These are phyloP conservation scores for Diploptera punctata DNA, from an alignment of 2,888 invertebrate genomes.

Conservation along the genomic window DNA sequence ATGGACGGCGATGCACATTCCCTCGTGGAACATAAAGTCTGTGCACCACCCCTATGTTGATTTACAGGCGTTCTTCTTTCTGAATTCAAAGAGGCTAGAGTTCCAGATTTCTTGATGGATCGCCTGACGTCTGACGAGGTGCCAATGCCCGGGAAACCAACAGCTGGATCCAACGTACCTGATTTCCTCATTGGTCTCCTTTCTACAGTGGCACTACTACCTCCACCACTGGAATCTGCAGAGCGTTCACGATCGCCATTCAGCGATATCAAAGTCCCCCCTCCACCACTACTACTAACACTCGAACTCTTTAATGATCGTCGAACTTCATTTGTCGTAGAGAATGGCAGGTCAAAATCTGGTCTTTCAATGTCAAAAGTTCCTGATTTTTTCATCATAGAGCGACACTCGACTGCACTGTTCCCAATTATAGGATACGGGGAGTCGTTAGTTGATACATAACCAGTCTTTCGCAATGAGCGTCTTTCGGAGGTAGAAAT, in stretches of 20 bases:
- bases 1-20: slow-evolving; percentile 62
- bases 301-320: slow-evolving; percentile 61
- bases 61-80: slow-evolving; percentile 32
- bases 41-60: slow-evolving; percentile 36
- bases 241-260: slow-evolving; percentile 46
- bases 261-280: slow-evolving; percentile 60
- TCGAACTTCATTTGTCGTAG: slow-evolving; percentile 52
- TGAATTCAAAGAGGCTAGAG: slow-evolving; percentile 33
- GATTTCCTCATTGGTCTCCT: slow-evolving; percentile 37
- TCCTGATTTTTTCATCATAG: slow-evolving; percentile 35
- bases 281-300: slow-evolving; percentile 5
- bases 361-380: slow-evolving; percentile 50
- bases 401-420: slow-evolving; percentile 27
- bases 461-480: slow-evolving; percentile 38
- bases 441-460: slow-evolving; percentile 30
- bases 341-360: slow-evolving; percentile 55
- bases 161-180: slow-evolving; percentile 39
- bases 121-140: slow-evolving; percentile 15
- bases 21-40: slow-evolving; percentile 37
- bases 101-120: slow-evolving; percentile 37
- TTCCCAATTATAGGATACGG: slow-evolving; percentile 28
- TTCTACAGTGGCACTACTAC: slow-evolving; percentile 59
- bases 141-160: slow-evolving; percentile 11
- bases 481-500: slow-evolving; percentile 40
- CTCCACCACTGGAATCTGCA: slow-evolving; percentile 55